Base-by-base conservation (phyloP, 2,888 invertebrate genomes). In the Lasiommata megera region DNA sequence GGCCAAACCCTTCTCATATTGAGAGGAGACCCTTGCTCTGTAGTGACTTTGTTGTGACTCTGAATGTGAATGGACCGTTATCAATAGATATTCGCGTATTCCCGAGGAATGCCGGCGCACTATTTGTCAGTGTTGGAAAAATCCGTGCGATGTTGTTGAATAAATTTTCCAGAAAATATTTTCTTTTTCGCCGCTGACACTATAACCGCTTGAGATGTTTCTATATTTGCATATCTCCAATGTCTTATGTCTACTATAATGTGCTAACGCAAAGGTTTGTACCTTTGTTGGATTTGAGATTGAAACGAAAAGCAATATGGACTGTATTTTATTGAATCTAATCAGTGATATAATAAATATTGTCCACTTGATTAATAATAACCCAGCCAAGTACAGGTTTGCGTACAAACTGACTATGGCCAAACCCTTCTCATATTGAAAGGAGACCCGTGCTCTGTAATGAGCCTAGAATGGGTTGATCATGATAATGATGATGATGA, bases 41-140 rank as follows among this genome's bases (percentile, higher is more conserved):
- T n/a, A n/a, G n/a, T n/a, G n/a, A n/a, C n/a, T n/a, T 11, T 31
- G 31, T 11, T 31, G 1, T 6, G 31, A 31, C 1, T 31, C 7
- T 9, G 7, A 6, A 31, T 31, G 31, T 23, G 23, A 23, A 23
- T 23, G 23, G 23, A 23, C 16, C 34, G 34, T 34, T 18, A n/a
- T 7, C 34, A 17, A 47, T 17, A 34, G n/a, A 16, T 34, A 47
- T 34, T 31, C n/a, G 34, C 23, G 23, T 23, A 23, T 5, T 23
- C 5, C 23, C 23, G 5, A 2, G 5, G 23, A 23, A 3, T 5
- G 23, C 23, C 5, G 51, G 44, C 50, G 28, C 46, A 16, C 37
- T 29, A 57, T 61, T 54, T 61, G 57, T 58, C 61, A 57, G 37
- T 46, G 54, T 51, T 37, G 14, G 18, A 47, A 47, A n/a, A 28